Conservation (phyloP, 1,140 invertebrate species). For the Physella acuta region DNA sequence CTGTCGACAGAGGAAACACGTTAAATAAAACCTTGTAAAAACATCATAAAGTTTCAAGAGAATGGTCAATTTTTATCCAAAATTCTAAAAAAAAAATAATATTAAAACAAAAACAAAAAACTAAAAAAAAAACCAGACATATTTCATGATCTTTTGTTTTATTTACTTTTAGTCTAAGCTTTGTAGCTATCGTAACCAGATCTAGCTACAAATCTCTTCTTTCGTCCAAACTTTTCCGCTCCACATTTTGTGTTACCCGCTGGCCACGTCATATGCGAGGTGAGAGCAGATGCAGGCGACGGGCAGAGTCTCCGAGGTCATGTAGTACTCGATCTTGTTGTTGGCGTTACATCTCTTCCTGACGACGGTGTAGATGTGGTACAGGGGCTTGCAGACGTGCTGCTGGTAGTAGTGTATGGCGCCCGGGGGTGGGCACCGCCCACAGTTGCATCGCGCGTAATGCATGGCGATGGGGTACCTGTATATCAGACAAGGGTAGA, state of each 20-base stretch:
- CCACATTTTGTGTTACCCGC: background rate
- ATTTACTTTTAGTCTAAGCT: background rate
- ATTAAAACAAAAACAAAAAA: too few species aligned
- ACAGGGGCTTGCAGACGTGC: background rate
- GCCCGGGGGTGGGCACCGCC: background rate
- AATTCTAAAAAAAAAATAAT: too few species aligned
- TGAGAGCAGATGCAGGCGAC: constrained; percentile 3
- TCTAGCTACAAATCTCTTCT: background rate
- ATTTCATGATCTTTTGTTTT: background rate
- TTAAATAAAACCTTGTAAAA: too few species aligned
- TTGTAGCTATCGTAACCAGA: too few species aligned
- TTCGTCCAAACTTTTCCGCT: background rate
- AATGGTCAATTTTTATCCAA: too few species aligned
- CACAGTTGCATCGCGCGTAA: background rate
- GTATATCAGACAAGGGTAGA: background rate
- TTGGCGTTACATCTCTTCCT: background rate
- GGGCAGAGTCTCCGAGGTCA: background rate
- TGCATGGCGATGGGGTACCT: background rate
- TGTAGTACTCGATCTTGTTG: background rate
- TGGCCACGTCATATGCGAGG: background rate
- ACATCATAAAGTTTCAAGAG: too few species aligned
- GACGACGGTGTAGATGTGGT: background rate
- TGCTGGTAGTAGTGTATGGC: too few species aligned
- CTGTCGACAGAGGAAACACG: too few species aligned
- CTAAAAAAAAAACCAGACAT: background rate